phyloP scores from a whole-genome alignment of 2,113 vertebrate genomes.

The Nibea albiflora region DNA sequence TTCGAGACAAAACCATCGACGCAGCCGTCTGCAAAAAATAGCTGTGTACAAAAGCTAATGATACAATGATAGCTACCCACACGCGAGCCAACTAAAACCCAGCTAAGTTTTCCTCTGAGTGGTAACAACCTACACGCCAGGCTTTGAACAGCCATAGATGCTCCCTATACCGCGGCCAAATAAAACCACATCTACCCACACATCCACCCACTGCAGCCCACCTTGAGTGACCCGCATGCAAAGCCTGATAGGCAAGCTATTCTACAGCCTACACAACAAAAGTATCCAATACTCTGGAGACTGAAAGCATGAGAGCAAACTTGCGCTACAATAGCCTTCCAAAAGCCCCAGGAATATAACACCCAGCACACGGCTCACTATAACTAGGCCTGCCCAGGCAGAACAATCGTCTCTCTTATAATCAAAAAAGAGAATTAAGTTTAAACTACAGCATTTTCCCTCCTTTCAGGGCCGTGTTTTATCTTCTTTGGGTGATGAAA shows the following conservation, averaged over 20 bases:
- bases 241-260: constrained; percentile 61
- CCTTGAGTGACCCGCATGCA: constrained; percentile 63
- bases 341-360: constrained; percentile 68
- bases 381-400: constrained; percentile 60
- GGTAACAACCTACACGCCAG: constrained; percentile 62
- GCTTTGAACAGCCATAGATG: constrained; percentile 51
- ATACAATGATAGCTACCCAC: constrained; percentile 65
- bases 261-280: constrained; percentile 65
- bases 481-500: constrained; percentile 77
- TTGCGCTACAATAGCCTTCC: constrained; percentile 55
- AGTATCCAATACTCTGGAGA: constrained; percentile 63
- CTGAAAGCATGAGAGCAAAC: constrained; percentile 62
- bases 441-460: constrained; percentile 60
- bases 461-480: constrained; percentile 65
- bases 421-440: constrained; percentile 63
- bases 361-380: constrained; percentile 58
- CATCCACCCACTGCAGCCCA: constrained; percentile 60
- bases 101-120: constrained; percentile 52
- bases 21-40: constrained; percentile 39
- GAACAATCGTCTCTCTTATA: constrained; percentile 64
- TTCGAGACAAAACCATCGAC: constrained; percentile 31
- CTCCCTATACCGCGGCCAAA: constrained; percentile 42
- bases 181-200: constrained; percentile 68
- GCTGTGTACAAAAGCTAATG: constrained; percentile 55
- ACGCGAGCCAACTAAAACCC: constrained; percentile 38